Evolutionary conservation across 2,113 vertebrate species (phyloP), one percentile per base, ranked within the genome.

Genomic region (Setophaga kirtlandii): DNA sequence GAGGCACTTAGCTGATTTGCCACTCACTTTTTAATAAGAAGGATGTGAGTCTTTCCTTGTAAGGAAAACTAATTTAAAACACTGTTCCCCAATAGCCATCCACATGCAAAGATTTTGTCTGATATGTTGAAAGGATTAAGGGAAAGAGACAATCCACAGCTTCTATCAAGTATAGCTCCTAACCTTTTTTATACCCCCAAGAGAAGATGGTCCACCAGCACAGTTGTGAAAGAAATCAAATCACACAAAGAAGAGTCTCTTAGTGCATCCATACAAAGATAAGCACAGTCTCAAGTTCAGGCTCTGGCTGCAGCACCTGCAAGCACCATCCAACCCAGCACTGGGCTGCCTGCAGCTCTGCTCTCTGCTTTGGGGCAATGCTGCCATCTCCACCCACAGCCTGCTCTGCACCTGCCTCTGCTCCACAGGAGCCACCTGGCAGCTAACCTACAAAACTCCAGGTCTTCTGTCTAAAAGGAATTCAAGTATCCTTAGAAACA

Each of bases 101-200:
- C 30, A 41, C 30, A 67, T 0, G 0, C 30, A 77, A 18, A 55
- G 33, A 88, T 77, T 77, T 76, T 76, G n/a, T 46, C 55, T 63
- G 46, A 35, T 33, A 13, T 0, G 0, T 19, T 5, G 16, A n/a
- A 69, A 18, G 5, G 22, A 78, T 5, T 15, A 31, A 73, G 19
- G 23, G 23, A 62, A 39, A 68, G 25, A 47, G 23, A 82, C 5
- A 47, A 80, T 24, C 37, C 31, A 46, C 0, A 69, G 37, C 14
- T 65, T 35, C 4, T 5, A 27, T 14, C 12, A 74, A 50, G 7
- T 9, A 52, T 5, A 82, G 52, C 44, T 79, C 58, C 63, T 21
- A 37, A 28, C 5, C 24, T 25, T 58, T 62, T 76, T 15, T 39
- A 33, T 24, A 62, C 10, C 67, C 44, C 35, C 4, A 5, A 5